Evolutionary conservation across 1,140 invertebrate species (phyloP).

Genomic region (Drosophila ogumai): DNA sequence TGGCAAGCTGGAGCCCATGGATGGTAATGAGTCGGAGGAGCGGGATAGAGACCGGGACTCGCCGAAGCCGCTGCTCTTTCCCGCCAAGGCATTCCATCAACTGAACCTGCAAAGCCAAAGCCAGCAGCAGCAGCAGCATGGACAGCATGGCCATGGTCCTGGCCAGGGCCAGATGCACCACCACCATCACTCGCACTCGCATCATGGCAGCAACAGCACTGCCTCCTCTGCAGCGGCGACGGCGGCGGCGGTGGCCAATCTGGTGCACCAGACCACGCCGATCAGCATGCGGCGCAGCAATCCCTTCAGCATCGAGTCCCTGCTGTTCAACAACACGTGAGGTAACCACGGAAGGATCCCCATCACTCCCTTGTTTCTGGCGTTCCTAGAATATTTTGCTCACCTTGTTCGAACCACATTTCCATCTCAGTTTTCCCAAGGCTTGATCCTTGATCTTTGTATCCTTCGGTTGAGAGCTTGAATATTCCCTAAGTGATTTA

Average conservation of each 20-base stretch:
- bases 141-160: constrained; percentile 1
- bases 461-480: constrained; percentile 62
- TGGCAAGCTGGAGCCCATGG: constrained; percentile 36
- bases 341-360: constrained; percentile 39
- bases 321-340: constrained; percentile 90
- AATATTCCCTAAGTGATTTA: constrained; percentile 71
- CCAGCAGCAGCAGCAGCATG: constrained; percentile 57
- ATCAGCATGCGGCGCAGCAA: constrained; percentile 88
- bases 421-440: neutral
- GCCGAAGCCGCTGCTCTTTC: constrained; percentile 70
- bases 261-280: constrained; percentile 85
- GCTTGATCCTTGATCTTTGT: neutral
- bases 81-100: constrained; percentile 73
- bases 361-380: constrained; percentile 8
- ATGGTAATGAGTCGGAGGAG: constrained; percentile 59
- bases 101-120: constrained; percentile 65
- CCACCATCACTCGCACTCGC: constrained; percentile 27
- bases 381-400: constrained; percentile 50
- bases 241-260: constrained; percentile 70
- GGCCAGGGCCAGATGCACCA: constrained; percentile 23
- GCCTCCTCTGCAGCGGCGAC: constrained; percentile 35
- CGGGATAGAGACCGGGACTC: constrained; percentile 46
- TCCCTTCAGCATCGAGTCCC: constrained; percentile 94
- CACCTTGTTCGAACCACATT: neutral
- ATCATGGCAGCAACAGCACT: constrained; percentile 24